Conservation (phyloP, 2,888 invertebrate genomes). For the Epirrita christyi region DNA sequence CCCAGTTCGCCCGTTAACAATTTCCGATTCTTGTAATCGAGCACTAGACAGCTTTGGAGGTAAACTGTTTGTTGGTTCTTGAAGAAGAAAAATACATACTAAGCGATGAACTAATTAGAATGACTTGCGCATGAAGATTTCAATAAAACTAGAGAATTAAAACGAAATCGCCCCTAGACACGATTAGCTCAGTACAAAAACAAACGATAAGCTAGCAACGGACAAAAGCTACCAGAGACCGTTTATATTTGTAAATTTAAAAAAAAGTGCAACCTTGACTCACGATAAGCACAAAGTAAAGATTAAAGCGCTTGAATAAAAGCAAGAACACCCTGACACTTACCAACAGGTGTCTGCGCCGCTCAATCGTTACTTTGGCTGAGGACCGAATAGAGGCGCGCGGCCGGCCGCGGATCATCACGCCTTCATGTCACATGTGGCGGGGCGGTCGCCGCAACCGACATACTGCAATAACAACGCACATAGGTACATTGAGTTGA, state of each 20-base stretch:
- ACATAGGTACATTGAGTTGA: slow-evolving; percentile 75
- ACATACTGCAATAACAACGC: slow-evolving; percentile 81
- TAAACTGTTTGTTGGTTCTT: slow-evolving; percentile 89
- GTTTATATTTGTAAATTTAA: slow-evolving; percentile 38
- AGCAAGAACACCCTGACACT: slow-evolving; percentile 84
- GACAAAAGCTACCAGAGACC: slow-evolving; percentile 55
- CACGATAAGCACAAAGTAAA: slow-evolving; percentile 82
- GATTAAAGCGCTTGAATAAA: slow-evolving; percentile 80
- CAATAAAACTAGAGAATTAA: slow-evolving; percentile 29
- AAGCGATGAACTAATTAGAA: slow-evolving; percentile 41
- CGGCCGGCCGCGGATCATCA: slow-evolving; percentile 82
- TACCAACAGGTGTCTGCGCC: slow-evolving; percentile 82
- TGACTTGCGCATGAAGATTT: slow-evolving; percentile 37
- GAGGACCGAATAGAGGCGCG: slow-evolving; percentile 68
- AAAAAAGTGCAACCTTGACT: slow-evolving; percentile 61
- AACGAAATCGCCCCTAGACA: slow-evolving; percentile 32
- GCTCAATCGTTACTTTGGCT: slow-evolving; percentile 83
- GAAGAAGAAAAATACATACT: slow-evolving; percentile 58
- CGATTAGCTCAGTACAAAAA: slow-evolving; percentile 41
- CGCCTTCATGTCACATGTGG: slow-evolving; percentile 75
- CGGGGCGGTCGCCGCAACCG: slow-evolving; percentile 69
- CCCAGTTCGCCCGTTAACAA: slow-evolving; percentile 58
- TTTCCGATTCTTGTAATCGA: slow-evolving; percentile 81
- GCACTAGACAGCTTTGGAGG: slow-evolving; percentile 86
- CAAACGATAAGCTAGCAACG: slow-evolving; percentile 43